Conservation (phyloP, 64 coral and sea anemone genomes). For the Pachyseris speciosa region DNA sequence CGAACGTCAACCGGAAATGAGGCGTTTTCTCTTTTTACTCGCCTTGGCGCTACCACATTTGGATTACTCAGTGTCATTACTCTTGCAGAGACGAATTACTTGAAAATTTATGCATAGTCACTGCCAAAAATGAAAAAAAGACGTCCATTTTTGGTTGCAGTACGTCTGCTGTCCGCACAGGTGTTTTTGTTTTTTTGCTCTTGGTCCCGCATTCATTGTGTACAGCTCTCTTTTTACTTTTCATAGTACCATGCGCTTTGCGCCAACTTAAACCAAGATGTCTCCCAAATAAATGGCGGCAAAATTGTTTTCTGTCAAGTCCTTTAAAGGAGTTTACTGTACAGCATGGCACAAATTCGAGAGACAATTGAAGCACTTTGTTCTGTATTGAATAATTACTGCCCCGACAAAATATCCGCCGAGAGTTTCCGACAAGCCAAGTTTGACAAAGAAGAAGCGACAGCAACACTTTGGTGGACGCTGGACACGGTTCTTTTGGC, state of each 20-base stretch:
- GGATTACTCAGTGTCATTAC: too few species aligned
- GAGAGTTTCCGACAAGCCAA: constrained; percentile 95
- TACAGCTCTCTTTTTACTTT: neutral
- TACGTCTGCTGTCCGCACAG: too few species aligned
- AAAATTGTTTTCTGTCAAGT: neutral
- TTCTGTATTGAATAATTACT: constrained; percentile 61
- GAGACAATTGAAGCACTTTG: constrained; percentile 94
- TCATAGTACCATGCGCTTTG: neutral
- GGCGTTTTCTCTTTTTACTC: too few species aligned
- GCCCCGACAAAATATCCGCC: constrained; percentile 46
- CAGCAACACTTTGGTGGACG: constrained; percentile 76
- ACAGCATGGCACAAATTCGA: constrained; percentile 79
- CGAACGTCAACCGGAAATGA: too few species aligned
- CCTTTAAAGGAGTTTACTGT: neutral
- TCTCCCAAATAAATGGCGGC: constrained; percentile 51
- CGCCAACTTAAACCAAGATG: constrained; percentile 30
- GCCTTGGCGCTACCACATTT: too few species aligned
- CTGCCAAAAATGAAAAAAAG: too few species aligned
- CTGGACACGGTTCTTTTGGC: constrained; percentile 12
- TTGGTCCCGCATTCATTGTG: neutral
- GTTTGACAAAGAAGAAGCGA: constrained; percentile 88
- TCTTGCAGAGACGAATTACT: too few species aligned
- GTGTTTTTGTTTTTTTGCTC: too few species aligned
- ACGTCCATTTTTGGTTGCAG: too few species aligned
- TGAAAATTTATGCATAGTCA: too few species aligned